These are phyloP conservation scores for Drosophila heteroneura DNA, from an alignment of 2,888 invertebrate genomes.

Conservation along the genomic window DNA sequence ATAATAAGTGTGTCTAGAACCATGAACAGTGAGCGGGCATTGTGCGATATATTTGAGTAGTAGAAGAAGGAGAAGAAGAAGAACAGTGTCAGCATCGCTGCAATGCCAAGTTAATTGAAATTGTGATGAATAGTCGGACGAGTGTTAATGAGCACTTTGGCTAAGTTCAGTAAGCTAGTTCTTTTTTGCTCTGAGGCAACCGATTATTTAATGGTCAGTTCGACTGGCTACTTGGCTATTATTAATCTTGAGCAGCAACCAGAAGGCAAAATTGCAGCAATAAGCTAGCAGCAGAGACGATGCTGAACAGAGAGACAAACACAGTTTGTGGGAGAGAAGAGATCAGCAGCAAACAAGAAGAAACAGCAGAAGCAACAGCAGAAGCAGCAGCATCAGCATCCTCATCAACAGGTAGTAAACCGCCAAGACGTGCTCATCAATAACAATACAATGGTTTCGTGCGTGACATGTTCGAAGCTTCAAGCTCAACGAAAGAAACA, in stretches of 20 bases:
- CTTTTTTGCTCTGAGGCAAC: conserved; percentile 14
- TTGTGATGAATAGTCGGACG: conserved; percentile 65
- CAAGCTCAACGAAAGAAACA: conserved; percentile 9
- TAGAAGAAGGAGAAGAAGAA: neutral
- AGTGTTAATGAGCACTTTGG: conserved; percentile 72
- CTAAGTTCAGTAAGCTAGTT: conserved; percentile 4
- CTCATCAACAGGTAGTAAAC: conserved; percentile 83
- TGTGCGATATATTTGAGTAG: conserved; percentile 16
- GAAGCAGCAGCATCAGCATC: conserved; percentile 44
- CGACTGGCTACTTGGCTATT: conserved; percentile 26
- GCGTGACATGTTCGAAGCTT: conserved; percentile 73
- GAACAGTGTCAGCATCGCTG: conserved; percentile 6
- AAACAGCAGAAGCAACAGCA: conserved; percentile 16
- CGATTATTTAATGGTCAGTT: conserved; percentile 46
- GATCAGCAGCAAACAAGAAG: conserved; percentile 17
- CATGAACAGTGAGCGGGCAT: conserved; percentile 37
- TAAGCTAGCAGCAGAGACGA: conserved; percentile 13
- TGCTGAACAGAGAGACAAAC: neutral
- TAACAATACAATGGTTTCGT: conserved; percentile 69
- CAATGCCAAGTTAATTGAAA: conserved; percentile 63
- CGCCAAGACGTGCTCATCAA: conserved; percentile 81
- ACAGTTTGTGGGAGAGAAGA: neutral
- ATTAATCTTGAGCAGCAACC: conserved; percentile 53
- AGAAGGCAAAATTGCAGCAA: conserved; percentile 49
- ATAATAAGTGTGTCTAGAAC: conserved; percentile 1